phyloP scores from a whole-genome alignment of 2,113 vertebrate genomes.

The human (Homo sapiens) region DNA sequence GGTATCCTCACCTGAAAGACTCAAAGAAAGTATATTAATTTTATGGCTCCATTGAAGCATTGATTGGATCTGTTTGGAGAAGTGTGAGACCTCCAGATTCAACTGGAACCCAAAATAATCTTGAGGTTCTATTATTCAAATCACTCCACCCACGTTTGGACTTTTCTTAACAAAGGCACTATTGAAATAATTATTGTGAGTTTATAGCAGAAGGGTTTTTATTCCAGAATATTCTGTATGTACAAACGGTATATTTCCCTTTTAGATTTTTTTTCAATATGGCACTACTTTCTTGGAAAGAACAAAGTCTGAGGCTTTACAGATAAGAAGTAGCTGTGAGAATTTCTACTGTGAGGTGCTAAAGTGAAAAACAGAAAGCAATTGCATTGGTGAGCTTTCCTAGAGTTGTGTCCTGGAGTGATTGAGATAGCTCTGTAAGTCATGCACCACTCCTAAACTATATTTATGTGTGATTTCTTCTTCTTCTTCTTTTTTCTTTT shows the following conservation, averaged over 20 bases:
- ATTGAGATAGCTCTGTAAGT: background rate
- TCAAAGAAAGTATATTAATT: background rate
- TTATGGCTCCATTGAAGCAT: background rate
- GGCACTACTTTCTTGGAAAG: background rate
- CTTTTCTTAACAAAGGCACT: background rate
- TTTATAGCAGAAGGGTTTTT: background rate
- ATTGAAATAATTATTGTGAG: background rate
- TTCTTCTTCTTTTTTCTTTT: background rate
- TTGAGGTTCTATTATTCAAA: background rate
- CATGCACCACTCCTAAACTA: background rate
- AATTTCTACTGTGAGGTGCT: slow-evolving; percentile 4
- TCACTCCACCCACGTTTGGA: background rate
- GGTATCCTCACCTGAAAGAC: background rate
- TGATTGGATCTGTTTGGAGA: background rate
- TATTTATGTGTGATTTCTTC: background rate
- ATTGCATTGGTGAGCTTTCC: background rate
- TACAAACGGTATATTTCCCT: background rate
- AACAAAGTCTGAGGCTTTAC: background rate
- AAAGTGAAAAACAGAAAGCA: background rate
- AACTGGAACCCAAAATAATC: background rate
- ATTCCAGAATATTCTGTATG: background rate
- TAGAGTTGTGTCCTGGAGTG: background rate
- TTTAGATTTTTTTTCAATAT: background rate
- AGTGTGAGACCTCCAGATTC: background rate
- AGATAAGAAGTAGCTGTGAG: background rate